A percentile compares a stretch with the other conserved stretches of the same genome.
Evolutionary conservation across 2,888 invertebrate genomes (phyloP).

Genomic region (Macropis europaea): DNA sequence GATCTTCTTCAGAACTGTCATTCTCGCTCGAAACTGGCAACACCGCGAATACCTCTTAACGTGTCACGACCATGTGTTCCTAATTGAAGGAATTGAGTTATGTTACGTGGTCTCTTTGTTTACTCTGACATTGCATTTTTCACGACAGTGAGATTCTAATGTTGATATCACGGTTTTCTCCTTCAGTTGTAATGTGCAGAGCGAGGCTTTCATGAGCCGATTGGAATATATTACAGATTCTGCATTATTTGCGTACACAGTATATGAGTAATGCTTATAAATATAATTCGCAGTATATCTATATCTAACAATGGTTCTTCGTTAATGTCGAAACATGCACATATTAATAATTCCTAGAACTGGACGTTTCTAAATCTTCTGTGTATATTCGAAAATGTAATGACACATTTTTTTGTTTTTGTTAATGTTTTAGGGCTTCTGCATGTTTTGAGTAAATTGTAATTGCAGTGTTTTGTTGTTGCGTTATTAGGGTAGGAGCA

Average conservation of each 20-base stretch:
- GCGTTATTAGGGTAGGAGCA: conserved; percentile 73
- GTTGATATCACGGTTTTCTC: too few relatives aligned
- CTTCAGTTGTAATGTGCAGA: too few relatives aligned
- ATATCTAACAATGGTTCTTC: background rate
- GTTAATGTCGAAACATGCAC: background rate
- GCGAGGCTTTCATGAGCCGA: too few relatives aligned
- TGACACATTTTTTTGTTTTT: too few relatives aligned
- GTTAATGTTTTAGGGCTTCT: background rate
- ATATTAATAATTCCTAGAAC: background rate
- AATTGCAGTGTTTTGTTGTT: background rate
- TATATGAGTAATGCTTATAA: background rate
- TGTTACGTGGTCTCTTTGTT: background rate
- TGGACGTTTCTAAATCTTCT: too few relatives aligned
- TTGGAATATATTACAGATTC: background rate
- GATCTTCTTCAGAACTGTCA: conserved; percentile 36
- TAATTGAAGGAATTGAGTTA: conserved; percentile 26
- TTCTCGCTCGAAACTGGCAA: conserved; percentile 33
- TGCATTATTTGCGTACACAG: background rate
- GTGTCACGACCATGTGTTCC: conserved; percentile 45
- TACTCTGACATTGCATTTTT: background rate
- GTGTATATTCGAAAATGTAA: too few relatives aligned
- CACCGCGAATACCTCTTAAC: conserved; percentile 23
- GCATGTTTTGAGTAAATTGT: background rate
- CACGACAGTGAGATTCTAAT: too few relatives aligned
- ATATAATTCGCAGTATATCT: background rate